phyloP scores from a whole-genome alignment of 2,113 vertebrate species.

The Periophthalmus modestus region DNA sequence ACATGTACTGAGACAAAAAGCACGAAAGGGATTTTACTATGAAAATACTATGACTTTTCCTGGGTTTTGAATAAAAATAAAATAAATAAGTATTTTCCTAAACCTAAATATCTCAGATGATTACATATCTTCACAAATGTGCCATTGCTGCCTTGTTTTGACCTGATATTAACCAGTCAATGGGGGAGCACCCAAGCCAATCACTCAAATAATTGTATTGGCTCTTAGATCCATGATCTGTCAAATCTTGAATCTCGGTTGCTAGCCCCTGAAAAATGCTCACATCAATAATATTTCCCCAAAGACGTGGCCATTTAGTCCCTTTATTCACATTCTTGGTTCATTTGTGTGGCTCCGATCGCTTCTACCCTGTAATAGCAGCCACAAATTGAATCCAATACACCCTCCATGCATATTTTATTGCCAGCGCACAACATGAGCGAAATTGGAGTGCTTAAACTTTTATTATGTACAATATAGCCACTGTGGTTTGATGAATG shows the following conservation, averaged over 20 bases:
- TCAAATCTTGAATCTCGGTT: slow-evolving; percentile 5
- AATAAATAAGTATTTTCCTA: neutral
- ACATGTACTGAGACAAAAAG: too few species aligned
- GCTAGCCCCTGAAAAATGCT: neutral
- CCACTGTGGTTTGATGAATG: slow-evolving; percentile 47
- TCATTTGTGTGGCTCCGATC: neutral
- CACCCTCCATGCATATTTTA: slow-evolving; percentile 53
- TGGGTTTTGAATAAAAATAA: too few species aligned
- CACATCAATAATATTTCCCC: neutral
- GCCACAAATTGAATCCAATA: slow-evolving; percentile 40
- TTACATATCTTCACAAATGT: neutral
- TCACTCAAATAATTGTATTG: slow-evolving; percentile 34
- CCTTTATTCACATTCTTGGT: slow-evolving; percentile 1
- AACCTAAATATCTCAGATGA: neutral
- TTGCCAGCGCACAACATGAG: slow-evolving; percentile 1
- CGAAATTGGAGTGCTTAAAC: slow-evolving; percentile 36
- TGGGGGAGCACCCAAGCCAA: slow-evolving; percentile 24
- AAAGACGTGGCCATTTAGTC: slow-evolving; percentile 6
- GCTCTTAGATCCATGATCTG: slow-evolving; percentile 35
- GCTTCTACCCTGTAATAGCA: slow-evolving; percentile 20
- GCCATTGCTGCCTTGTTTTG: slow-evolving; percentile 2
- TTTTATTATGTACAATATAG: slow-evolving; percentile 34
- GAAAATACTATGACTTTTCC: too few species aligned
- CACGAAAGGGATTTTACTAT: too few species aligned
- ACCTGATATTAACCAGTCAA: slow-evolving; percentile 23